phyloP scores from a whole-genome alignment of 2,888 invertebrate species.

The Sarcophaga variegata region DNA sequence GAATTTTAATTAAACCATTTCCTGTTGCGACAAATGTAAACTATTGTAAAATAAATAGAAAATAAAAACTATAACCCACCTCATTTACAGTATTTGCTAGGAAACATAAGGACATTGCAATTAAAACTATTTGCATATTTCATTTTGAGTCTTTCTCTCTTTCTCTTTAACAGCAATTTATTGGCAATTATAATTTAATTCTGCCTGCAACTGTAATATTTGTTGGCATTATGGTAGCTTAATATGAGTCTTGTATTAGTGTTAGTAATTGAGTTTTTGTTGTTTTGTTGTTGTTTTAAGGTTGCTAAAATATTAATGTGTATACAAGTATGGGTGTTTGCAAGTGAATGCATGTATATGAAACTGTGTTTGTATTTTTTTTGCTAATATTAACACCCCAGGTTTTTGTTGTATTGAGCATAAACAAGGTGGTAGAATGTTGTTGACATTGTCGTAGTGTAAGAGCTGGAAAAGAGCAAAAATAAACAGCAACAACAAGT shows the following conservation, averaged over 20 bases:
- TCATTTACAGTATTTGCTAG: conserved; percentile 14
- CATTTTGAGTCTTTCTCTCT: background rate
- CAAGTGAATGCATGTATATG: background rate
- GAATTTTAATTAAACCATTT: conserved; percentile 73
- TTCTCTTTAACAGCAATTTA: background rate
- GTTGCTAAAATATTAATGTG: conserved; percentile 28
- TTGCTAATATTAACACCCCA: conserved; percentile 43
- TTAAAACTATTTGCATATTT: background rate
- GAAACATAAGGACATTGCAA: background rate
- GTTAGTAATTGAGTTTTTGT: background rate
- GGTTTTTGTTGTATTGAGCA: conserved; percentile 31
- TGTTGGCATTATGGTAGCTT: background rate
- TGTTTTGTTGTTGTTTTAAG: background rate
- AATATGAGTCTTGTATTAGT: background rate
- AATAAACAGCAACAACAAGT: conserved; percentile 6
- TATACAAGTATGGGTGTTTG: background rate
- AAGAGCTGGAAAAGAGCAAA: conserved; percentile 23
- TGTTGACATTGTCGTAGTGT: conserved; percentile 47
- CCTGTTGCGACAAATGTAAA: conserved; percentile 66
- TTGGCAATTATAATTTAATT: background rate
- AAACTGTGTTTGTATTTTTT: background rate
- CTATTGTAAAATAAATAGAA: background rate
- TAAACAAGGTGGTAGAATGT: conserved; percentile 26
- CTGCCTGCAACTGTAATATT: conserved; percentile 24
- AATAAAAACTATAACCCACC: conserved; percentile 22